These are phyloP conservation scores for Zaprionus ghesquierei DNA, from an alignment of 1,140 invertebrate species.

Conservation along the genomic window DNA sequence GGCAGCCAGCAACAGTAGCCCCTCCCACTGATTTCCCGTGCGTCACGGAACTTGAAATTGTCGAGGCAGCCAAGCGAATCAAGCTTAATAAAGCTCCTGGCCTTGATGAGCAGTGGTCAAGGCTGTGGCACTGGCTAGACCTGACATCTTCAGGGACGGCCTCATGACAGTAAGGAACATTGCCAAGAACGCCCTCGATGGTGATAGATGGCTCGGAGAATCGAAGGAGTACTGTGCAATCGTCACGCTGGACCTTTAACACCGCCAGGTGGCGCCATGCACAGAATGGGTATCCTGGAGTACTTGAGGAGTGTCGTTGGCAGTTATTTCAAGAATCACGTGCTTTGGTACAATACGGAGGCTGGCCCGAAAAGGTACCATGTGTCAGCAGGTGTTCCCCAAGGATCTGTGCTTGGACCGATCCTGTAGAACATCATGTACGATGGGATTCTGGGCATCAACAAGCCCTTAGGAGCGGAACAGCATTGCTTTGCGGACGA, in stretches of 20 bases:
- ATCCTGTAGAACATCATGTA: not conserved
- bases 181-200: not conserved
- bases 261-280: not conserved
- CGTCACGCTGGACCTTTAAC: no score
- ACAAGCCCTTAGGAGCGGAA: not conserved
- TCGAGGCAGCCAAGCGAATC: not conserved
- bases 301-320: not conserved
- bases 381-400: not conserved
- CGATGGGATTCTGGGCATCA: not conserved
- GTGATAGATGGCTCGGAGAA: not conserved
- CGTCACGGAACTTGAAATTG: not conserved
- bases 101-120: not conserved
- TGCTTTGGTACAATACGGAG: not conserved
- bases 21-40: no score
- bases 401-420: not conserved
- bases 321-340: not conserved
- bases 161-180: not conserved
- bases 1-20: no score
- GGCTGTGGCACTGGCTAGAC: not conserved
- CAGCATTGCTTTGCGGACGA: not conserved
- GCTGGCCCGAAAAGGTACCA: not conserved
- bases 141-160: no score
- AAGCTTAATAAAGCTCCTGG: not conserved
- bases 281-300: not conserved
- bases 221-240: not conserved